A percentile compares a stretch with the other conserved stretches of the same genome.
Evolutionary conservation across 2,113 vertebrate genomes (phyloP).

Genomic region (Garra rufa): DNA sequence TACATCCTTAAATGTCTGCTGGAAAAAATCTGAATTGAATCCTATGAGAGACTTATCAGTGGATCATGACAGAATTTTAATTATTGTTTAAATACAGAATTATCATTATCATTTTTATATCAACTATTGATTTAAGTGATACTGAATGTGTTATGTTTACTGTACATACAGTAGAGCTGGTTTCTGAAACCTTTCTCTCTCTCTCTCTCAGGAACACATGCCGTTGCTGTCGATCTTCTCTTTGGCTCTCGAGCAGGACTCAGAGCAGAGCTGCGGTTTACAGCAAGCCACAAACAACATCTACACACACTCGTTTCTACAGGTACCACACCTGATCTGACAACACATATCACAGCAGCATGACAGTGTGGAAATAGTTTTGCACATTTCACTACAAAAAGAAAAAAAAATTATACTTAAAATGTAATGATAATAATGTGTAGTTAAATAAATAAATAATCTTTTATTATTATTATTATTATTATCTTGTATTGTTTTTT

Average conservation of each 20-base stretch:
- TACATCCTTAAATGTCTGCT: no score
- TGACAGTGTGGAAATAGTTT: background rate
- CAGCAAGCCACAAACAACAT: constrained; percentile 82
- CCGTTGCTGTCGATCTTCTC: constrained; percentile 93
- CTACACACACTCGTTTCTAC: constrained; percentile 89
- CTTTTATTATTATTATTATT: no score
- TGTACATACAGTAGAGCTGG: background rate
- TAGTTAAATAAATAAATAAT: background rate
- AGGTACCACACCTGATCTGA: constrained; percentile 74
- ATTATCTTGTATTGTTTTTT: no score
- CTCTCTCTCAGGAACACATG: constrained; percentile 84
- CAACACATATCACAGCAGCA: background rate
- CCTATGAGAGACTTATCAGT: no score
- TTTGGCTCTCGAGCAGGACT: constrained; percentile 94
- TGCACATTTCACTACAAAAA: background rate
- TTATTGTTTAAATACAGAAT: background rate
- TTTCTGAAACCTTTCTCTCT: background rate
- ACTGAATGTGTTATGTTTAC: background rate
- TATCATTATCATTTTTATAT: background rate
- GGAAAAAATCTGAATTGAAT: background rate
- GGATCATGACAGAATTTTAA: background rate
- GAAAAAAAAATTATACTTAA: background rate
- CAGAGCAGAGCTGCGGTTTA: constrained; percentile 81
- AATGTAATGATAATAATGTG: background rate
- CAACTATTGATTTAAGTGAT: background rate